These are phyloP conservation scores for Aldabrachelys gigantea DNA, from an alignment of 2,113 vertebrate species.

Conservation along the genomic window DNA sequence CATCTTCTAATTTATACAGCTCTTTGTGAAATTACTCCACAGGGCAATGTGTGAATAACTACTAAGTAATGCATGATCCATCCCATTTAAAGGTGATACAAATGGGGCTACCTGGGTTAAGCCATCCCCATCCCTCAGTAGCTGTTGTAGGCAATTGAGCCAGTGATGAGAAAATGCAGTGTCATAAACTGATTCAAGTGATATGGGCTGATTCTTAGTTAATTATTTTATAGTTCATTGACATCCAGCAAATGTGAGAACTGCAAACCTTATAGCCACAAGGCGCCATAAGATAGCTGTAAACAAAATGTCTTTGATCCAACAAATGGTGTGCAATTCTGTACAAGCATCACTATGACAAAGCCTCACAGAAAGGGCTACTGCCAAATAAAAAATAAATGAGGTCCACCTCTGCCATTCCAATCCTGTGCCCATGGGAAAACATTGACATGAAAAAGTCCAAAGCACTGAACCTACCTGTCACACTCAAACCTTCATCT, in stretches of 20 bases:
- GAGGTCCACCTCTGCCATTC: constrained; percentile 8
- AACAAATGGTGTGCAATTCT: constrained; percentile 58
- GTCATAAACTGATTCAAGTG: constrained; percentile 56
- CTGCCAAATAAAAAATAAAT: constrained; percentile 41
- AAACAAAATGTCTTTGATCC: constrained; percentile 77
- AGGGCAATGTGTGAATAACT: constrained; percentile 56
- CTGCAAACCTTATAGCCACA: constrained; percentile 37
- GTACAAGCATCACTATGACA: constrained; percentile 31
- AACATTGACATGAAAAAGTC: constrained; percentile 5
- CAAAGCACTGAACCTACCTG: constrained; percentile 12
- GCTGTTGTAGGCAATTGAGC: neutral
- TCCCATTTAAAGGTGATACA: constrained; percentile 45
- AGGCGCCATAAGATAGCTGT: constrained; percentile 59
- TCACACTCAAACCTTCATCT: neutral
- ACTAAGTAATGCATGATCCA: constrained; percentile 20
- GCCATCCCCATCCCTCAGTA: neutral
- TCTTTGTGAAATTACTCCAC: constrained; percentile 60
- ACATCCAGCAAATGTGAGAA: constrained; percentile 71
- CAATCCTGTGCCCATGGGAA: constrained; percentile 25
- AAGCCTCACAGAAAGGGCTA: constrained; percentile 26
- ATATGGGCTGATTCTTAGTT: constrained; percentile 48
- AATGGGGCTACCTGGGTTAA: constrained; percentile 50
- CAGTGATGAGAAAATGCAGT: constrained; percentile 19
- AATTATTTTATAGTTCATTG: constrained; percentile 74
- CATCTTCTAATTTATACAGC: constrained; percentile 67